Conservation (phyloP, 2,888 invertebrate genomes). For the Lasioglossum malachurum region DNA sequence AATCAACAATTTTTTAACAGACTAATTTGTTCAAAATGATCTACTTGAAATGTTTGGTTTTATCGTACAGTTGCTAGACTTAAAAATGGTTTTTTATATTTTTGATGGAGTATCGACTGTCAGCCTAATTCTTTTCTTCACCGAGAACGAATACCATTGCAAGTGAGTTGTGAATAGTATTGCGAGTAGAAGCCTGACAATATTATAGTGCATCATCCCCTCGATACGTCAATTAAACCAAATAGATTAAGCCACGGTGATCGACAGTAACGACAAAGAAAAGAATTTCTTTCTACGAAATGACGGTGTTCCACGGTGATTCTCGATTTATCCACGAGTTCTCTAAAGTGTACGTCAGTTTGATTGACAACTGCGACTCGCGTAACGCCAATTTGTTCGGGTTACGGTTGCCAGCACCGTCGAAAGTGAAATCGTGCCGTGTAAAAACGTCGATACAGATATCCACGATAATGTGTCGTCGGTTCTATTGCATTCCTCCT, state of each 20-base stretch:
- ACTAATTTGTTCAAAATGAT: no score
- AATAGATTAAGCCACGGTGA: constrained; percentile 1
- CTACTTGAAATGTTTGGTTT: no score
- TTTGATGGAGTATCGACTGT: neutral
- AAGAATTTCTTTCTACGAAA: constrained; percentile 19
- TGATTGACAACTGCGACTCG: constrained; percentile 63
- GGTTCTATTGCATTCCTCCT: constrained; percentile 38
- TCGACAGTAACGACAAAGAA: neutral
- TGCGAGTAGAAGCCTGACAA: neutral
- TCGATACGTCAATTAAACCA: neutral
- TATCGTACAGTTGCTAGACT: no score
- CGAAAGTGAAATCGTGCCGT: constrained; percentile 72
- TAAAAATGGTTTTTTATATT: neutral
- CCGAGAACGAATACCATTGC: neutral
- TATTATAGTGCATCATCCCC: neutral
- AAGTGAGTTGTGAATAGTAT: neutral
- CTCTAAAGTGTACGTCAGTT: constrained; percentile 39
- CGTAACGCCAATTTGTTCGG: constrained; percentile 71
- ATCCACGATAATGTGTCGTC: constrained; percentile 54
- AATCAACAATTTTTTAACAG: no score
- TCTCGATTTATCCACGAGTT: neutral
- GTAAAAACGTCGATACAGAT: constrained; percentile 64
- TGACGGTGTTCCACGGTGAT: neutral
- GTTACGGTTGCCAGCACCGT: constrained; percentile 66
- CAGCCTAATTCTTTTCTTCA: neutral